Evolutionary conservation across 2,113 vertebrate species (phyloP).

Genomic region (Tetrao urogallus): DNA sequence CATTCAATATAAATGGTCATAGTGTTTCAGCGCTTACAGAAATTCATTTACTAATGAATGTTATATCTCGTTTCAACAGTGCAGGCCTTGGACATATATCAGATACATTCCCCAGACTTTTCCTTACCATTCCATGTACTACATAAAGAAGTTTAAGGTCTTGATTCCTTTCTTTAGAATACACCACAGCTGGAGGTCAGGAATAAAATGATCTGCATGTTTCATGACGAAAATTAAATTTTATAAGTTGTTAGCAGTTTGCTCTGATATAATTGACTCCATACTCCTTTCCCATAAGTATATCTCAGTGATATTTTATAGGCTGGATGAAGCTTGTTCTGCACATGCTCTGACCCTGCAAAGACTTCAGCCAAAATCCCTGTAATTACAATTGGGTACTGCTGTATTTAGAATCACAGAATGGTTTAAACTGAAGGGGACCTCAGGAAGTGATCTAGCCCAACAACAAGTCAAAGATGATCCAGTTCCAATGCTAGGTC

Average conservation of each 20-base stretch:
- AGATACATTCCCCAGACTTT: not conserved
- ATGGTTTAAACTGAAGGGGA: not conserved
- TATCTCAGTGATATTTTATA: not conserved
- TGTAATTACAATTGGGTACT: not conserved
- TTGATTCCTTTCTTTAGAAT: not conserved
- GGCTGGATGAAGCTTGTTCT: not conserved
- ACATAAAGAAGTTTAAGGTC: not conserved
- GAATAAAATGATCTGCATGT: not conserved
- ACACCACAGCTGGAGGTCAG: not conserved
- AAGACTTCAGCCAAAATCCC: not conserved
- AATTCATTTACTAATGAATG: not conserved
- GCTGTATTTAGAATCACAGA: not conserved
- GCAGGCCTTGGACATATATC: not conserved
- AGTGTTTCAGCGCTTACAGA: not conserved
- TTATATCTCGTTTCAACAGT: not conserved
- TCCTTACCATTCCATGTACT: not conserved
- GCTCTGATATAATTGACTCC: not conserved
- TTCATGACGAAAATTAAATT: not conserved
- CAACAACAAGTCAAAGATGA: not conserved
- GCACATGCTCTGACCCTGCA: not conserved
- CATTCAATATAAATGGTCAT: not conserved
- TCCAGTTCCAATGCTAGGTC: not conserved
- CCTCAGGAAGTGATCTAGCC: not conserved
- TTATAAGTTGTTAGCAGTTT: not conserved
- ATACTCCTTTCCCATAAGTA: not conserved